Conservation (phyloP, 2,797 vertebrate genomes). For the Crossoptilon crossoptilon region DNA sequence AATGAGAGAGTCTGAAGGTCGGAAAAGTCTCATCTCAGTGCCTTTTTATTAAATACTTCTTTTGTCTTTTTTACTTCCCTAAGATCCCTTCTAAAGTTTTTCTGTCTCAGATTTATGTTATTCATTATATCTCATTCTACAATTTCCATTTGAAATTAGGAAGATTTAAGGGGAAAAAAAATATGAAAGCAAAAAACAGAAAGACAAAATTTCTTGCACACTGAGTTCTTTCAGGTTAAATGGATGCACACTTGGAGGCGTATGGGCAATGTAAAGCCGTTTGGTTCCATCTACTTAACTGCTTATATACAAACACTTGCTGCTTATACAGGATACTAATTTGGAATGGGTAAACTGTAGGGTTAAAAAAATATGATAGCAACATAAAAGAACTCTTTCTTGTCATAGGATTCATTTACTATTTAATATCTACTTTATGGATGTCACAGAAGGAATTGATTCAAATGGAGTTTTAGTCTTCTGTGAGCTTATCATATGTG, state of each 20-base stretch:
- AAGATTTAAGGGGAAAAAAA: background rate
- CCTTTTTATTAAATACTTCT: background rate
- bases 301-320: background rate
- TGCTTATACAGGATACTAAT: background rate
- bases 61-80: background rate
- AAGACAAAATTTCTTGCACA: background rate
- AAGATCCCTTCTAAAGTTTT: background rate
- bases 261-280: background rate
- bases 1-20: background rate
- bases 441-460: slow-evolving; percentile 13
- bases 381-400: background rate
- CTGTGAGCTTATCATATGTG: background rate
- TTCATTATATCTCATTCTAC: background rate
- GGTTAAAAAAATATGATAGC: slow-evolving; percentile 8
- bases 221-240: background rate
- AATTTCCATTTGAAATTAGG: background rate
- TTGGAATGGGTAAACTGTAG: background rate
- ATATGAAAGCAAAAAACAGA: background rate
- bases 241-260: background rate
- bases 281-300: background rate
- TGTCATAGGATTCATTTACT: slow-evolving; percentile 44
- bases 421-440: slow-evolving; percentile 45
- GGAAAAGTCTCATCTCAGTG: background rate
- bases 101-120: background rate
- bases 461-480: slow-evolving; percentile 35